phyloP scores from a whole-genome alignment of 2,797 vertebrate genomes.

The Sorex maritimensis region DNA sequence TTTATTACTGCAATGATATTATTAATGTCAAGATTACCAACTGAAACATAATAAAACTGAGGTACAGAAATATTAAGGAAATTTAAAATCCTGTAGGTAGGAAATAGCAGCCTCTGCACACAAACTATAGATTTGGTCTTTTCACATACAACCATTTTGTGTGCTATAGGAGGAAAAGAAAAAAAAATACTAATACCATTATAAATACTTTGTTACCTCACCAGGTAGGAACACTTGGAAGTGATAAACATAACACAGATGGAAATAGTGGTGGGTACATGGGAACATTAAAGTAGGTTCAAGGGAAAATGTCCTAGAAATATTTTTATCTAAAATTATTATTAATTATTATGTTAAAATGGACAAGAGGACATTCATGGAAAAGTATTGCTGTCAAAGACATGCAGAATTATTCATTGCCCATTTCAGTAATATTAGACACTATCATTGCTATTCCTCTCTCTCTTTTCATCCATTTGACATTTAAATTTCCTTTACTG shows the following conservation, averaged over 20 bases:
- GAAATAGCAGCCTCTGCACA: slow-evolving; percentile 1
- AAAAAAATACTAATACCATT: slow-evolving; percentile 38
- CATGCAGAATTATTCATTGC: background rate
- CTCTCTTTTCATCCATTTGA: slow-evolving; percentile 13
- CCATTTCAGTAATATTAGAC: background rate
- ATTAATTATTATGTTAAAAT: background rate
- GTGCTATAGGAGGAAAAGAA: background rate
- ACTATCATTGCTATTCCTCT: background rate
- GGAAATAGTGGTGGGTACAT: background rate
- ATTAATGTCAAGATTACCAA: background rate
- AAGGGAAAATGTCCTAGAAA: slow-evolving; percentile 34
- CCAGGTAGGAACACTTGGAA: background rate
- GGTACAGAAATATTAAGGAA: background rate
- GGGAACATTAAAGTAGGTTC: background rate
- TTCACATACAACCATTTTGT: background rate
- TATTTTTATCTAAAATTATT: slow-evolving; percentile 25
- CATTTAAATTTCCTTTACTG: slow-evolving; percentile 31
- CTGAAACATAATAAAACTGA: slow-evolving; percentile 43
- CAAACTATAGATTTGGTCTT: background rate
- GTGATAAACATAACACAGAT: background rate
- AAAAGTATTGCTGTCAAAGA: background rate
- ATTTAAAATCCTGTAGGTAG: background rate
- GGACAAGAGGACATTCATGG: background rate
- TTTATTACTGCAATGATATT: slow-evolving; percentile 1
- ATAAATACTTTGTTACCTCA: slow-evolving; percentile 9